Conservation (phyloP, 2,888 invertebrate species). For the Amaurobius ferox region DNA sequence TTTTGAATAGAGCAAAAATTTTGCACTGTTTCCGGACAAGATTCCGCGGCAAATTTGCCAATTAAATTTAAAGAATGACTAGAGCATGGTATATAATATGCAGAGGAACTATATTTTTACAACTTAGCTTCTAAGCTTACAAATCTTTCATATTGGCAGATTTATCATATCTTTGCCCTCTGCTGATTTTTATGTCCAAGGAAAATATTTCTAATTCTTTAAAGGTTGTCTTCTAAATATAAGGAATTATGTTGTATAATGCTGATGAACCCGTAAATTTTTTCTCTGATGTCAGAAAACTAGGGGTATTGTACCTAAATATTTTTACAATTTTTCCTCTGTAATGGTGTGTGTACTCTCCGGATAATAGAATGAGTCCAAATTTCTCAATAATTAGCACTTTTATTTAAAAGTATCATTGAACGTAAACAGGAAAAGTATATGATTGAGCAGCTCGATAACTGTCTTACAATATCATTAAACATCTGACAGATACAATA, state of each 20-base stretch:
- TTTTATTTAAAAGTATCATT: not conserved
- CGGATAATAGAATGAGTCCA: not conserved
- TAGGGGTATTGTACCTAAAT: not conserved
- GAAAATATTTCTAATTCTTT: slow-evolving; percentile 1
- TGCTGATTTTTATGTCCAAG: slow-evolving; percentile 15
- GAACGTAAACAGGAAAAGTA: slow-evolving; percentile 4
- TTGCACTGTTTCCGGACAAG: slow-evolving; percentile 17
- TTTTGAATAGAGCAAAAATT: slow-evolving; percentile 25
- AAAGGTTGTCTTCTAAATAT: not conserved
- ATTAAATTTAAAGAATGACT: slow-evolving; percentile 31
- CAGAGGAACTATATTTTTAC: slow-evolving; percentile 2
- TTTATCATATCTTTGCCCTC: slow-evolving; percentile 26
- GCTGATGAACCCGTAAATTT: too few species aligned
- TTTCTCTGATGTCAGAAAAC: slow-evolving; percentile 11
- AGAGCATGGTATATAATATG: slow-evolving; percentile 7
- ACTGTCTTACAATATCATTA: too few species aligned
- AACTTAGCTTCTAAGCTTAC: not conserved
- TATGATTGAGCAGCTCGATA: not conserved
- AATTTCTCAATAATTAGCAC: slow-evolving; percentile 2
- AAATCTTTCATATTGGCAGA: slow-evolving; percentile 3
- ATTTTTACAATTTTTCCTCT: not conserved
- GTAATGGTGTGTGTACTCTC: not conserved
- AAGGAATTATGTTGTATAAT: not conserved
- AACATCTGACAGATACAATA: too few species aligned
- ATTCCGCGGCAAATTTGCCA: slow-evolving; percentile 7